A percentile compares a stretch with the other conserved stretches of the same genome.
Evolutionary conservation across 2,888 invertebrate species (phyloP).

Genomic region (Hofmannophila pseudospretella): DNA sequence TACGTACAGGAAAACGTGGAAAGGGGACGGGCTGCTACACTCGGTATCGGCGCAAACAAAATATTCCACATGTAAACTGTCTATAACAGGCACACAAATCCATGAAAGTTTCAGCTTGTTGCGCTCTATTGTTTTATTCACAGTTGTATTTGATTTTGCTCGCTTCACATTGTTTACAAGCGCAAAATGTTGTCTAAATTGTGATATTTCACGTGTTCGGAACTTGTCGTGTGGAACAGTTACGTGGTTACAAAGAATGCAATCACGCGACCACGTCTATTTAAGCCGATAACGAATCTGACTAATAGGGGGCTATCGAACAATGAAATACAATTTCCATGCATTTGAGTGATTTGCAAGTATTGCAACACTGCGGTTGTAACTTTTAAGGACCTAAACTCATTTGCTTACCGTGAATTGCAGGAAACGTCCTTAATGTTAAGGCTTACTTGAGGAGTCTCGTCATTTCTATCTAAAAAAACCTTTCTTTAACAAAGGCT

Average conservation of each 20-base stretch:
- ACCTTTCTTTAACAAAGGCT: too few relatives aligned
- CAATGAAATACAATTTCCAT: not conserved
- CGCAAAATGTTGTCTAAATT: conserved; percentile 1
- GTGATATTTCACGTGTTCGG: conserved; percentile 15
- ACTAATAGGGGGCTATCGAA: too few relatives aligned
- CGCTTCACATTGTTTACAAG: conserved; percentile 7
- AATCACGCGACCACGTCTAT: too few relatives aligned
- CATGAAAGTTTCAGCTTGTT: conserved; percentile 38
- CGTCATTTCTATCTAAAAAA: too few relatives aligned
- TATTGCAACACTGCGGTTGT: not conserved
- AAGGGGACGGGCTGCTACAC: not conserved
- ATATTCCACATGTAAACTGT: conserved; percentile 12
- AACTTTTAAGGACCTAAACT: not conserved
- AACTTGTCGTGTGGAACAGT: conserved; percentile 4
- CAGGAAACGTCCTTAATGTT: too few relatives aligned
- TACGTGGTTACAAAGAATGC: too few relatives aligned
- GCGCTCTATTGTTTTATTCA: conserved; percentile 27
- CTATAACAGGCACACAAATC: conserved; percentile 8
- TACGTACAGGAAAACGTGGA: not conserved
- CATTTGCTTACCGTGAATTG: too few relatives aligned
- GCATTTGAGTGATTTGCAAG: not conserved
- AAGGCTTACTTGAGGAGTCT: too few relatives aligned
- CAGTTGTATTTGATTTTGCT: conserved; percentile 6
- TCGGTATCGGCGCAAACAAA: conserved; percentile 18
- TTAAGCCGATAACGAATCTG: too few relatives aligned